These are phyloP conservation scores for Tortrix viridana DNA, from an alignment of 2,888 invertebrate genomes.

Conservation along the genomic window DNA sequence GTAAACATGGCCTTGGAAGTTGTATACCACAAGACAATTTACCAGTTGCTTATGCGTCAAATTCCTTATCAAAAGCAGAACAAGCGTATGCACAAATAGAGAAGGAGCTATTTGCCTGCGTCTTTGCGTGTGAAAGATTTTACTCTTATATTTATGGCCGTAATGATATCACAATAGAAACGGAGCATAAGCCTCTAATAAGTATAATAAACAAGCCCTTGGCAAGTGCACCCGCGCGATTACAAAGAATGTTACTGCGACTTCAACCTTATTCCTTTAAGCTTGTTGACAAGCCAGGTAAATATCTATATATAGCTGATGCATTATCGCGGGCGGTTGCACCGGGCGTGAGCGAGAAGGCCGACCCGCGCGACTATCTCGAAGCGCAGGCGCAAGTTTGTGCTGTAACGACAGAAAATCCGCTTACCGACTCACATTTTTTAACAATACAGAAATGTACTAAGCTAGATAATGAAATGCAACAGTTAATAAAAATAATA, in stretches of 20 bases:
- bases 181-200: conserved; percentile 33
- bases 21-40: conserved; percentile 40
- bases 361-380: conserved; percentile 20
- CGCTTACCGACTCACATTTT: conserved; percentile 23
- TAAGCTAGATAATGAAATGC: conserved; percentile 25
- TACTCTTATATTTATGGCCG: conserved; percentile 23
- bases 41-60: conserved; percentile 3
- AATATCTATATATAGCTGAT: conserved; percentile 38
- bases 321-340: no score
- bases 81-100: conserved; percentile 8
- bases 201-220: conserved; percentile 41
- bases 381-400: conserved; percentile 5
- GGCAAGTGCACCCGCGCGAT: conserved; percentile 30
- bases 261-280: conserved; percentile 41
- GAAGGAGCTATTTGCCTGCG: conserved; percentile 10
- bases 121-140: conserved; percentile 27
- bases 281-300: conserved; percentile 39
- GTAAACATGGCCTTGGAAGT: conserved; percentile 39
- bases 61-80: background rate
- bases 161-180: conserved; percentile 23
- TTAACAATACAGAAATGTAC: conserved; percentile 27
- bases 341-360: no score
- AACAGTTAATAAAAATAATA: conserved; percentile 29
- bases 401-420: background rate
- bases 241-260: conserved; percentile 39